Conservation (phyloP, 2,113 vertebrate genomes). For the Tursiops truncatus region DNA sequence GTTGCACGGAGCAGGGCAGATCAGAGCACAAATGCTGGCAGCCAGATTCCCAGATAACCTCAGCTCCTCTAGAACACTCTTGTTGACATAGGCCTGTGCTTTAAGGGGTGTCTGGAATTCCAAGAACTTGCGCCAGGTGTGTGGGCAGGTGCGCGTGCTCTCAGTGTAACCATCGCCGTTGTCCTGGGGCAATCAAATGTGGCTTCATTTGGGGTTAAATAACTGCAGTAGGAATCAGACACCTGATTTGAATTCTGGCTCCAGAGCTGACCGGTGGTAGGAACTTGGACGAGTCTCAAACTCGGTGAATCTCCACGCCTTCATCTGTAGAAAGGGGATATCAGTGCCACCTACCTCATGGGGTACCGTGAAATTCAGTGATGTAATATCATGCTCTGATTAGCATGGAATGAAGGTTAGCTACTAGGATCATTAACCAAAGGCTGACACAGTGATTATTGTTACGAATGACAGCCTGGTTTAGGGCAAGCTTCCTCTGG, state of each 20-base stretch:
- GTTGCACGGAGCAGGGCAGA: slow-evolving; percentile 61
- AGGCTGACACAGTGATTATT: not conserved
- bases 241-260: slow-evolving; percentile 10
- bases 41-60: slow-evolving; percentile 78
- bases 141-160: slow-evolving; percentile 37
- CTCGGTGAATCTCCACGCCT: not conserved
- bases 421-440: not conserved
- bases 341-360: not conserved
- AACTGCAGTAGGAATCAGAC: not conserved
- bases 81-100: slow-evolving; percentile 63
- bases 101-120: slow-evolving; percentile 61
- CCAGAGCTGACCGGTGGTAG: not conserved
- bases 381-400: not conserved
- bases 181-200: not conserved
- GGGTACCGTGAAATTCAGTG: not conserved
- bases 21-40: slow-evolving; percentile 58
- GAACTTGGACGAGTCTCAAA: not conserved
- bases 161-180: not conserved
- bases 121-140: slow-evolving; percentile 61
- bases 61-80: slow-evolving; percentile 54
- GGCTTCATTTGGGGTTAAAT: not conserved
- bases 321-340: not conserved
- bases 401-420: not conserved
- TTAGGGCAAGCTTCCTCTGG: not conserved
- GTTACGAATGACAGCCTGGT: not conserved